Percentiles rank a stretch among this genome's conserved stretches.
Conservation (phyloP, 2,888 invertebrate species). For the Nomada ferruginata region DNA sequence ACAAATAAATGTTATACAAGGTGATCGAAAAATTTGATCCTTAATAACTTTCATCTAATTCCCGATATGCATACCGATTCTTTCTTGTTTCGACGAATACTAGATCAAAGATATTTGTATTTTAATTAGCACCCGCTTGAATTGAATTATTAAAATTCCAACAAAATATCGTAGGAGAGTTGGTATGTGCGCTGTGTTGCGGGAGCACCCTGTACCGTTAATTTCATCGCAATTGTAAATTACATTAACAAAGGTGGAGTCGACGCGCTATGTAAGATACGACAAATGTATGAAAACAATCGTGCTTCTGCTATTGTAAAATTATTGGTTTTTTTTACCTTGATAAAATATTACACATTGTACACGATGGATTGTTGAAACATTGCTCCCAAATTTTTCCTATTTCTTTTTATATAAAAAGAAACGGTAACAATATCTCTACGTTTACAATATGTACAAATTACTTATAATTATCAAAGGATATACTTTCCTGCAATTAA, state of each 20-base stretch:
- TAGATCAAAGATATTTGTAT: background rate
- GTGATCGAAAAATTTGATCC: conserved; percentile 30
- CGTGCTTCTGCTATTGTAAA: conserved; percentile 64
- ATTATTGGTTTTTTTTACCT: conserved; percentile 68
- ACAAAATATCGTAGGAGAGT: background rate
- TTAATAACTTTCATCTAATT: background rate
- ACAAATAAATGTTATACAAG: conserved; percentile 46
- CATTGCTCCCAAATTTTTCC: conserved; percentile 53
- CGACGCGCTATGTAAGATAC: conserved; percentile 50
- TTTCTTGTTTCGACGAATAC: background rate
- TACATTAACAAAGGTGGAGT: conserved; percentile 39
- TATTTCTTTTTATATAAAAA: conserved; percentile 42
- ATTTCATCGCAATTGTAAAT: conserved; percentile 55
- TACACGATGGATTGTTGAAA: conserved; percentile 58
- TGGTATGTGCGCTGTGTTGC: conserved; percentile 13
- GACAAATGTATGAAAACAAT: conserved; percentile 53
- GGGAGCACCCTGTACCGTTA: conserved; percentile 43
- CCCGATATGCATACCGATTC: background rate
- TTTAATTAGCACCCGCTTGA: background rate
- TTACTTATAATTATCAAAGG: conserved; percentile 35
- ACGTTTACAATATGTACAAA: conserved; percentile 68
- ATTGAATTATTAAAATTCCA: background rate
- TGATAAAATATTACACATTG: conserved; percentile 69
- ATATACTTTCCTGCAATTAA: conserved; percentile 4
- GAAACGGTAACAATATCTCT: conserved; percentile 66